A percentile compares a stretch with the other conserved stretches of the same genome.
phyloP scores from a whole-genome alignment of 2,888 invertebrate genomes.

The Parnassius smintheus region DNA sequence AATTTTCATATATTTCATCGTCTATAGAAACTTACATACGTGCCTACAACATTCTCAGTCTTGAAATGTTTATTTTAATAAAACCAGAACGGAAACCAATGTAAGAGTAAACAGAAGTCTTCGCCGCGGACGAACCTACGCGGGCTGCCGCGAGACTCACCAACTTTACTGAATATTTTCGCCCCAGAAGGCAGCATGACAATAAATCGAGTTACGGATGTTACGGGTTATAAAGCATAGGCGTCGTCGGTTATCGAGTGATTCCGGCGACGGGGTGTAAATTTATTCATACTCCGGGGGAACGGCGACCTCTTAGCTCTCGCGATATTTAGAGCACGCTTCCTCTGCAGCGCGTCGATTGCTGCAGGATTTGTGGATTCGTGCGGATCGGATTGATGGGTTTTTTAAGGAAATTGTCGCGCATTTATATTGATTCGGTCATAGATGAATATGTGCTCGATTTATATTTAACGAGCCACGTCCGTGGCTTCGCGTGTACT shows the following conservation, averaged over 20 bases:
- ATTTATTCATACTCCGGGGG: slow-evolving; percentile 72
- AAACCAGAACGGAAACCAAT: slow-evolving; percentile 3
- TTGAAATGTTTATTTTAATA: too few relatives aligned
- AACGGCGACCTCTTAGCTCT: slow-evolving; percentile 67
- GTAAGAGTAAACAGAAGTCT: slow-evolving; percentile 12
- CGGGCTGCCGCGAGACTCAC: slow-evolving; percentile 23
- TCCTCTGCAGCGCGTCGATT: slow-evolving; percentile 53
- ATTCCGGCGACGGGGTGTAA: slow-evolving; percentile 71
- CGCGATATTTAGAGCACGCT: slow-evolving; percentile 74
- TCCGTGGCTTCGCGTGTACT: too few relatives aligned
- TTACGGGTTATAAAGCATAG: slow-evolving; percentile 79
- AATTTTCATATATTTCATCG: too few relatives aligned
- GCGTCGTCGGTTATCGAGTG: slow-evolving; percentile 75
- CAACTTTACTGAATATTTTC: slow-evolving; percentile 46
- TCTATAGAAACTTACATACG: too few relatives aligned
- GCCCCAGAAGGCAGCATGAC: slow-evolving; percentile 57
- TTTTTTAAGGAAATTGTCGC: slow-evolving; percentile 24
- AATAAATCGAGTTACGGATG: slow-evolving; percentile 78
- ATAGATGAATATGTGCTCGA: background rate
- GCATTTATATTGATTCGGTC: slow-evolving; percentile 26
- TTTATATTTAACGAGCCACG: too few relatives aligned
- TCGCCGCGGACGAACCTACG: background rate
- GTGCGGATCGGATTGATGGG: slow-evolving; percentile 30
- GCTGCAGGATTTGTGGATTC: slow-evolving; percentile 46
- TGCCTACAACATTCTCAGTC: too few relatives aligned